Percentiles rank a stretch among this genome's conserved stretches.
Evolutionary conservation across 2,888 invertebrate species (phyloP).

Genomic region (Cantharis rustica): DNA sequence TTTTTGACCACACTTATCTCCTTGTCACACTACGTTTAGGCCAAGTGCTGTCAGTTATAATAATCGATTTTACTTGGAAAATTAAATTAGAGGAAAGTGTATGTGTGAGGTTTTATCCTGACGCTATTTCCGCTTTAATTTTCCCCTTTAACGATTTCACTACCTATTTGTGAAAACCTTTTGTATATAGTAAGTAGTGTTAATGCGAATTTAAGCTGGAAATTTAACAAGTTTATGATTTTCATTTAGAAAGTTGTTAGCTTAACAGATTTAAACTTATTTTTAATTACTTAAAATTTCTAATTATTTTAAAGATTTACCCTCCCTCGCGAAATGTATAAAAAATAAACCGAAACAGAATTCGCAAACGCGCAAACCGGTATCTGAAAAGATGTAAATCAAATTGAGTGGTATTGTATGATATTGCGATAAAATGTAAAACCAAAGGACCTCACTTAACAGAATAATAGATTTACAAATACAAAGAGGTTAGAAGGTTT

Average conservation of each 20-base stretch:
- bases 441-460: not conserved
- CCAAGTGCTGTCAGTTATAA: not conserved
- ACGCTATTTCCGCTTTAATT: conserved; percentile 1
- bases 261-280: not conserved
- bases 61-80: conserved; percentile 1
- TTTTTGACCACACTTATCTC: not conserved
- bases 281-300: not conserved
- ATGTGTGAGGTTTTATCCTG: not conserved
- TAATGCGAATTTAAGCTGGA: not conserved
- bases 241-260: not conserved
- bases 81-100: conserved; percentile 1
- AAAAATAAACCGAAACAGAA: not conserved
- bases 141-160: not conserved
- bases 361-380: not conserved
- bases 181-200: not conserved
- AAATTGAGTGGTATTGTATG: not conserved
- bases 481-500: not conserved
- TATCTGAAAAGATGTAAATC: not conserved
- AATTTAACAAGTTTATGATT: not conserved
- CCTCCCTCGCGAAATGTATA: not conserved
- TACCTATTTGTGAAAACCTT: conserved; percentile 3
- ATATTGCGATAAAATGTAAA: not conserved
- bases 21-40: not conserved
- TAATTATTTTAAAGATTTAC: not conserved
- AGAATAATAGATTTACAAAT: not conserved